phyloP scores from a whole-genome alignment of 2,888 invertebrate species.

The Arctia plantaginis region DNA sequence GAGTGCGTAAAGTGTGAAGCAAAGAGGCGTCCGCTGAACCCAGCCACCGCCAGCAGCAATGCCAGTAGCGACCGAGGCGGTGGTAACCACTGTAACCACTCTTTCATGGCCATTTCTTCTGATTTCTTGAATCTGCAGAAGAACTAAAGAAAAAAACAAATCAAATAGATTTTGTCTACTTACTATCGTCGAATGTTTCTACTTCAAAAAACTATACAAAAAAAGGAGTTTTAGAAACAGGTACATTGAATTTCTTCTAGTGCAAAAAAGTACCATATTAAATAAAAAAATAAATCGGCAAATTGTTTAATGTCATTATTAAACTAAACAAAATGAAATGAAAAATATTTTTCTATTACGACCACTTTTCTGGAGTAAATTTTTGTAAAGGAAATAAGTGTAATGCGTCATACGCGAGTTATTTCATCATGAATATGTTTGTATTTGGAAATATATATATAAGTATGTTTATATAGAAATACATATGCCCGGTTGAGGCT shows the following conservation, averaged over 20 bases:
- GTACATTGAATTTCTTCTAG: neutral
- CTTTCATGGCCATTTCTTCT: constrained; percentile 90
- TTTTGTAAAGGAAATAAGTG: too few species aligned
- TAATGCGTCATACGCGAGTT: too few species aligned
- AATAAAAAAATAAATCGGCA: too few species aligned
- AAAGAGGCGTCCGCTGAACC: constrained; percentile 93
- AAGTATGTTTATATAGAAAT: too few species aligned
- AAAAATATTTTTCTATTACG: too few species aligned
- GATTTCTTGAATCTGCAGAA: constrained; percentile 1
- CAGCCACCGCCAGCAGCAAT: constrained; percentile 89
- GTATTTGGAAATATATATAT: too few species aligned
- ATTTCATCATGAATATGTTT: too few species aligned
- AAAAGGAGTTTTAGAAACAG: neutral
- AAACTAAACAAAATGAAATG: too few species aligned
- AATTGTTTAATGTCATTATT: too few species aligned
- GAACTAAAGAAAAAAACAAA: neutral
- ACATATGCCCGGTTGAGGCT: too few species aligned
- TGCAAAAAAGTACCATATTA: neutral
- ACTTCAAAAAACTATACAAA: neutral
- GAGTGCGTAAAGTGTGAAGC: constrained; percentile 96
- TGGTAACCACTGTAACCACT: constrained; percentile 90
- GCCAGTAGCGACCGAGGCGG: constrained; percentile 92
- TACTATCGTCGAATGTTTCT: neutral
- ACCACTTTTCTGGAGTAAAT: too few species aligned
- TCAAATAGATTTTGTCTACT: neutral